These are phyloP conservation scores for Epizoanthus fatuus DNA, from an alignment of 92 coral and sea anemone genomes.

Conservation along the genomic window DNA sequence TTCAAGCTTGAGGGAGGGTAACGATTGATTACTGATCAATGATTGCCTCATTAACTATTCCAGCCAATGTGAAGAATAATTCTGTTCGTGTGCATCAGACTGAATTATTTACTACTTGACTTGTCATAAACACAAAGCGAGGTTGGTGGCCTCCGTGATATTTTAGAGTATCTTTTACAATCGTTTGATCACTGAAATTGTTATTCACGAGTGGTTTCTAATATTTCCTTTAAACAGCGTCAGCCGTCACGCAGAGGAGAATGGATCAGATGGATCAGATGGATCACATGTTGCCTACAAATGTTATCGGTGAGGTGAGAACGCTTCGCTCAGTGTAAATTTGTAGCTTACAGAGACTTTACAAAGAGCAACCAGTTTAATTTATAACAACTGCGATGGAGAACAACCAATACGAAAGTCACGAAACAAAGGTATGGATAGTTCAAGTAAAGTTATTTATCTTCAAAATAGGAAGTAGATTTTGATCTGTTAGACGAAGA, in stretches of 20 bases:
- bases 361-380: not conserved
- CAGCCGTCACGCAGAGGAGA: not conserved
- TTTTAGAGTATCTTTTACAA: constrained; percentile 6
- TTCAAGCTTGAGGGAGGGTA: no score
- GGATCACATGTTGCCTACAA: not conserved
- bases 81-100: constrained; percentile 5
- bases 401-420: not conserved
- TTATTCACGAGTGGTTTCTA: not conserved
- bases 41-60: not conserved
- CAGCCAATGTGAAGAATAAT: not conserved
- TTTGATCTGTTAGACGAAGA: not conserved
- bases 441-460: not conserved
- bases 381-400: not conserved
- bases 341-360: not conserved
- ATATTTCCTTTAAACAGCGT: not conserved
- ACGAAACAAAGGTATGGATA: not conserved
- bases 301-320: not conserved
- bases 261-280: not conserved
- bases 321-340: not conserved
- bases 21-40: not conserved
- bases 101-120: not conserved
- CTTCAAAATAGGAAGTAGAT: not conserved
- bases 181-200: not conserved
- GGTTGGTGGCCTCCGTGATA: constrained; percentile 15
- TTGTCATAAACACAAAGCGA: not conserved